These are phyloP conservation scores for Dascyllus trimaculatus DNA, from an alignment of 2,113 vertebrate species.

Conservation along the genomic window DNA sequence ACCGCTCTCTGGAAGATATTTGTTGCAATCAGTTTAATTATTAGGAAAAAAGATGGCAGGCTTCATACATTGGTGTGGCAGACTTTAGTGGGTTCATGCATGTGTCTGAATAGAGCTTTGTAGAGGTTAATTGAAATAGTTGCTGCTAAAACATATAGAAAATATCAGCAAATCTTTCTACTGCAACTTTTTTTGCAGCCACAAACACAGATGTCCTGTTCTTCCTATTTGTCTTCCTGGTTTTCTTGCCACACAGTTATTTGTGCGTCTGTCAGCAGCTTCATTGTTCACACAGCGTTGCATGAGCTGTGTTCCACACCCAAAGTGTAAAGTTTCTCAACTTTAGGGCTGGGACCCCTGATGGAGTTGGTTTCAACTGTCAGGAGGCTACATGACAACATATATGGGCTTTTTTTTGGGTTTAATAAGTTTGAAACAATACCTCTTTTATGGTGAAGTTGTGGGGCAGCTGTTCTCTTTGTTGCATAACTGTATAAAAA, in stretches of 20 bases:
- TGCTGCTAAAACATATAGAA: background rate
- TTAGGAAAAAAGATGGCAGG: too few relatives aligned
- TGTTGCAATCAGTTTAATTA: too few relatives aligned
- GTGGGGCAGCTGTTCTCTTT: too few relatives aligned
- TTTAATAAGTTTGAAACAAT: too few relatives aligned
- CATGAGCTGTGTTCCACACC: constrained; percentile 31
- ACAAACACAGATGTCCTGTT: background rate
- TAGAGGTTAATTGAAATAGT: background rate
- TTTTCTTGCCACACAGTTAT: background rate
- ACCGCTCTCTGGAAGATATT: too few relatives aligned
- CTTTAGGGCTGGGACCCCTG: background rate
- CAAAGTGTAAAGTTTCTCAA: constrained; percentile 37
- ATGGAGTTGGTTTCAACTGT: background rate
- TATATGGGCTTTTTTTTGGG: background rate
- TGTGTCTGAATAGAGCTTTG: too few relatives aligned
- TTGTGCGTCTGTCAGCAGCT: background rate
- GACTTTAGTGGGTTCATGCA: too few relatives aligned
- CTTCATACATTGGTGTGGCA: too few relatives aligned
- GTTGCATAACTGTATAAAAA: too few relatives aligned
- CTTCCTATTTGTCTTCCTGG: background rate
- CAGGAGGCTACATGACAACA: background rate
- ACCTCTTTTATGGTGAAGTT: too few relatives aligned
- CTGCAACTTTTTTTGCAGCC: background rate
- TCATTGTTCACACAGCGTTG: constrained; percentile 18
- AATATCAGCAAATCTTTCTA: background rate